Conservation (phyloP, 2,113 vertebrate species). For the Vidua macroura region DNA sequence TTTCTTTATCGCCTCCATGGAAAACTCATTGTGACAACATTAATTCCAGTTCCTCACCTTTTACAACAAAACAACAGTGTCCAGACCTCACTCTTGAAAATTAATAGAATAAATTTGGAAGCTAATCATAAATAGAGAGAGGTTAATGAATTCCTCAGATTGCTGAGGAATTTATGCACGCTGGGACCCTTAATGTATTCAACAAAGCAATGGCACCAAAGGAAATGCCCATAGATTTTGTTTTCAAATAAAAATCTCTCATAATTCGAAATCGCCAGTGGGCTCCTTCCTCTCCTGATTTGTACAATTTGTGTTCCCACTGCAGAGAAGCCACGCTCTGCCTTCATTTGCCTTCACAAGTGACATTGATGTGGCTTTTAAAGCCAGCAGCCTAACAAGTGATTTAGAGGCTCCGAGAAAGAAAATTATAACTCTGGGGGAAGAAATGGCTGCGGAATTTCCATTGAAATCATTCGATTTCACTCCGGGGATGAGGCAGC, state of each 20-base stretch:
- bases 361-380: slow-evolving; percentile 25
- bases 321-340: neutral
- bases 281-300: slow-evolving; percentile 11
- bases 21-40: neutral
- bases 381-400: slow-evolving; percentile 8
- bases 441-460: neutral
- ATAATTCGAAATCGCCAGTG: slow-evolving; percentile 11
- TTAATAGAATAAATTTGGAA: neutral
- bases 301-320: neutral
- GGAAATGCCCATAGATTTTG: neutral
- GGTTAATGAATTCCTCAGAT: neutral
- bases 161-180: neutral
- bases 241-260: neutral
- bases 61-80: neutral
- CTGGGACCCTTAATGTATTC: neutral
- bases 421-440: slow-evolving; percentile 24
- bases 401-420: slow-evolving; percentile 40
- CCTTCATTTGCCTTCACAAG: slow-evolving; percentile 17
- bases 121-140: neutral
- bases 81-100: neutral
- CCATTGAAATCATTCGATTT: slow-evolving; percentile 18
- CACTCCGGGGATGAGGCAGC: neutral
- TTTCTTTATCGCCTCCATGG: neutral
- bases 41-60: neutral
- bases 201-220: neutral